phyloP scores from a whole-genome alignment of 2,113 vertebrate species.

The Ictidomys tridecemlineatus region DNA sequence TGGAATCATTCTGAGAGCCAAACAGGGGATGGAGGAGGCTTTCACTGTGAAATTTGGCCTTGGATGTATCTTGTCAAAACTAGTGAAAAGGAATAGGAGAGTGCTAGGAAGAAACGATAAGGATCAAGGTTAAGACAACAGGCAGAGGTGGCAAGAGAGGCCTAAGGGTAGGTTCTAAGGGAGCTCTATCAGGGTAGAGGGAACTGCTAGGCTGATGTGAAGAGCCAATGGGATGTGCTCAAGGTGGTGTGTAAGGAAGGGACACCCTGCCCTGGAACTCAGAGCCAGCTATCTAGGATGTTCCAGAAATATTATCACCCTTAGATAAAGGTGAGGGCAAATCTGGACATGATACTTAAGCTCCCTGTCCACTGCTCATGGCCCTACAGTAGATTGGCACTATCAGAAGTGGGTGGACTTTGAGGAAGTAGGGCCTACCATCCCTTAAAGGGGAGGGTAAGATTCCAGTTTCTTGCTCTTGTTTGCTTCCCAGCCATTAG shows the following conservation, averaged over 20 bases:
- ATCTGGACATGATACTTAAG: neutral
- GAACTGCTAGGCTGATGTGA: neutral
- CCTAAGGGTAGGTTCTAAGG: no score
- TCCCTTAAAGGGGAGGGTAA: no score
- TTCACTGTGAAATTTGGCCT: neutral
- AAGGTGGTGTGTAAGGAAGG: neutral
- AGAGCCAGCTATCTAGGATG: neutral
- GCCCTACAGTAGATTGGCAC: neutral
- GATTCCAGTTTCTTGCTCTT: neutral
- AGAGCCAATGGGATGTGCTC: neutral
- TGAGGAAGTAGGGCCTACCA: neutral
- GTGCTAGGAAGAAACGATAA: neutral
- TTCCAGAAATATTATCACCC: neutral
- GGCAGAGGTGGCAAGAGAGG: neutral
- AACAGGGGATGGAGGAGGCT: neutral
- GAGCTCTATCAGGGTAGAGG: neutral
- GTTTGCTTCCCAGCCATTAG: neutral
- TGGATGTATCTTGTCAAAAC: neutral
- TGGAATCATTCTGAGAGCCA: neutral
- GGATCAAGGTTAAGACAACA: neutral
- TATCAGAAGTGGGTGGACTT: neutral
- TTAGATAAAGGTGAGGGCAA: neutral
- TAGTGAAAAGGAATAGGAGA: neutral
- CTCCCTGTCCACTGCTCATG: no score
- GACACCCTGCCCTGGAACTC: neutral